Evolutionary conservation across 2,888 invertebrate species (phyloP), one percentile per base, ranked within the genome.

Genomic region (Thera obeliscata): DNA sequence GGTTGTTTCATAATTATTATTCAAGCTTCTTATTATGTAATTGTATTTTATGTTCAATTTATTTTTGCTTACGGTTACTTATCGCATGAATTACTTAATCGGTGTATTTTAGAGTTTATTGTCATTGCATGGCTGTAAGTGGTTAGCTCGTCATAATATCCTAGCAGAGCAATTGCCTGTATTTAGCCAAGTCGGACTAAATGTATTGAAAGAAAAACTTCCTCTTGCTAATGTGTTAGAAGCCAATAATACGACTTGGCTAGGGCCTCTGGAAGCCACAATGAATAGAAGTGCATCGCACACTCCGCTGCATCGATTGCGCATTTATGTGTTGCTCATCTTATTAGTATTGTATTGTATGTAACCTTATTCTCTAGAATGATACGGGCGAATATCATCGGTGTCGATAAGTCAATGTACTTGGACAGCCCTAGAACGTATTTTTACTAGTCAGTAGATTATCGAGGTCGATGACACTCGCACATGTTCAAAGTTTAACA

Each of bases 81-180:
- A 70, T 61, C 52, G 74, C 67, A 59, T 72, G 59, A 59, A 66
- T 59, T 71, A 70, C 70, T 66, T 71, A 70, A 64, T 66, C 35
- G 36, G 48, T 67, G 50, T 67, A 43, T 43, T 49, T 36, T 8
- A 54, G 57, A 11, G 49, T 61, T 62, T 49, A 63, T 35, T 11
- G n/a, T 66, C 6, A 22, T 64, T 41, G 43, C 63, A 57, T 58
- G 57, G 49, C 48, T 71, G 66, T 54, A 49, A 55, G 64, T 43
- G 22, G 66, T 65, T 54, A n/a, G 57, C 57, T n/a, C 57, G 33
- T 66, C 62, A 43, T 68, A 68, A 68, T 68, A 70, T 68, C 71
- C 61, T 61, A 5, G 2, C 6, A 46, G 43, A 9, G 9, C 43
- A 46, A 9, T 6, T 2, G 43, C 43, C 43, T 9, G 43, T 46